A percentile compares a stretch with the other conserved stretches of the same genome.
phyloP scores from a whole-genome alignment of 2,888 invertebrate genomes.

The Scrobipalpa costella region DNA sequence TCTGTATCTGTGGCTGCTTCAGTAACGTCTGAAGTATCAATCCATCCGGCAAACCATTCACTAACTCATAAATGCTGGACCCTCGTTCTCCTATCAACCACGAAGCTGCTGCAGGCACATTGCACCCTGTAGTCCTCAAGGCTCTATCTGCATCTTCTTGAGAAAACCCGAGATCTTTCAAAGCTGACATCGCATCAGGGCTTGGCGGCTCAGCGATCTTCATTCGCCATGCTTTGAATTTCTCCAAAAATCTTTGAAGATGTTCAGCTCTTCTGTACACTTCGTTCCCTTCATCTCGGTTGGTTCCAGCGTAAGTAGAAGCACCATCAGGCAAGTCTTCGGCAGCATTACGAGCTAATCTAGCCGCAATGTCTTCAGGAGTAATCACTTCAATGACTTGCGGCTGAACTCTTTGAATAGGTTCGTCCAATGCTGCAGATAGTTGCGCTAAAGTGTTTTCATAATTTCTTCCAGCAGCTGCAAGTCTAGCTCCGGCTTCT shows the following conservation, averaged over 20 bases:
- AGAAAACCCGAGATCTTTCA: conserved; percentile 65
- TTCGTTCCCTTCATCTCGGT: conserved; percentile 32
- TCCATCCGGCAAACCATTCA: conserved; percentile 69
- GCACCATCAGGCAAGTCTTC: conserved; percentile 8
- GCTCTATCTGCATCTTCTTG: conserved; percentile 62
- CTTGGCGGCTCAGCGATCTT: conserved; percentile 62
- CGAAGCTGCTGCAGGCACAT: conserved; percentile 71
- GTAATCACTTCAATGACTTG: conserved; percentile 65
- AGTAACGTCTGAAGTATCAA: conserved; percentile 63
- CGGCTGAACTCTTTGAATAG: conserved; percentile 44
- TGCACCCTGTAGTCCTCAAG: conserved; percentile 62
- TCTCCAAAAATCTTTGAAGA: conserved; percentile 64
- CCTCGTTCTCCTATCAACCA: conserved; percentile 72
- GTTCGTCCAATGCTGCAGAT: conserved; percentile 65
- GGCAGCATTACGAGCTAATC: background rate
- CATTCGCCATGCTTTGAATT: conserved; percentile 65
- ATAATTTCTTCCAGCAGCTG: conserved; percentile 68
- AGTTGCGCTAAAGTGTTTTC: conserved; percentile 64
- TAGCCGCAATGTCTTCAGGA: conserved; percentile 59
- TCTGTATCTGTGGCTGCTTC: conserved; percentile 71
- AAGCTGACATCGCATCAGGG: conserved; percentile 53
- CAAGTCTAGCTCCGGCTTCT: conserved; percentile 70
- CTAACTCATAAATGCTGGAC: conserved; percentile 68
- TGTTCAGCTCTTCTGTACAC: conserved; percentile 64
- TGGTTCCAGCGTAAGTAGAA: conserved; percentile 21